These are phyloP conservation scores for Druceiella hillmani DNA, from an alignment of 2,888 invertebrate genomes.

Conservation along the genomic window DNA sequence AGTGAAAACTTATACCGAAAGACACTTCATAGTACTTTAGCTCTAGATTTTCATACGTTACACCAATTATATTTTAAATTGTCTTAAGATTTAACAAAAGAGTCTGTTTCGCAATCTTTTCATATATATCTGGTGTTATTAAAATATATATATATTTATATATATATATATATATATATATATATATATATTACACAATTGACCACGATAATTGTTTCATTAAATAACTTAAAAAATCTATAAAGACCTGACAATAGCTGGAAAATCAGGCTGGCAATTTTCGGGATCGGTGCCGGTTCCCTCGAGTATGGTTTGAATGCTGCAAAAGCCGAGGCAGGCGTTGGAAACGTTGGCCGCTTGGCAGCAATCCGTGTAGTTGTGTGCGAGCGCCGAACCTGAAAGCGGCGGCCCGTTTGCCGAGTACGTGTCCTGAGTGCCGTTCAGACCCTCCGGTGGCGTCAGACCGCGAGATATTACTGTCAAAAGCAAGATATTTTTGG, in stretches of 20 bases:
- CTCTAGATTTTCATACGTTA: no score
- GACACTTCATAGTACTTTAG: no score
- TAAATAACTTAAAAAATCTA: background rate
- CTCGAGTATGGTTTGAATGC: conserved; percentile 68
- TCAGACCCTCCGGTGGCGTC: conserved; percentile 53
- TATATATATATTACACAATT: no score
- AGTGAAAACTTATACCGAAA: no score
- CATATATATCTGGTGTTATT: no score
- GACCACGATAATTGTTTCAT: background rate
- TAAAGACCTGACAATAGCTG: conserved; percentile 61
- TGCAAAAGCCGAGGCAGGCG: conserved; percentile 75
- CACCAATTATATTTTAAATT: no score
- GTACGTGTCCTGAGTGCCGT: conserved; percentile 43
- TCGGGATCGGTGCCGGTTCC: conserved; percentile 79
- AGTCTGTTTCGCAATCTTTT: no score
- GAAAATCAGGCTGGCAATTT: conserved; percentile 75
- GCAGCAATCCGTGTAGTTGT: conserved; percentile 82
- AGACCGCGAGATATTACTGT: conserved; percentile 59
- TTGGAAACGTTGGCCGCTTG: conserved; percentile 62
- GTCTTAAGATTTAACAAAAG: no score
- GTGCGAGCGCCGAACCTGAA: conserved; percentile 45
- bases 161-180: no score
- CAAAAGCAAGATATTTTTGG: no score
- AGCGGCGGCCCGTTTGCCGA: conserved; percentile 39
- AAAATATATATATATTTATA: no score